Base-by-base conservation (phyloP, 2,113 vertebrate species). In the zebrafish (Danio rerio) region DNA sequence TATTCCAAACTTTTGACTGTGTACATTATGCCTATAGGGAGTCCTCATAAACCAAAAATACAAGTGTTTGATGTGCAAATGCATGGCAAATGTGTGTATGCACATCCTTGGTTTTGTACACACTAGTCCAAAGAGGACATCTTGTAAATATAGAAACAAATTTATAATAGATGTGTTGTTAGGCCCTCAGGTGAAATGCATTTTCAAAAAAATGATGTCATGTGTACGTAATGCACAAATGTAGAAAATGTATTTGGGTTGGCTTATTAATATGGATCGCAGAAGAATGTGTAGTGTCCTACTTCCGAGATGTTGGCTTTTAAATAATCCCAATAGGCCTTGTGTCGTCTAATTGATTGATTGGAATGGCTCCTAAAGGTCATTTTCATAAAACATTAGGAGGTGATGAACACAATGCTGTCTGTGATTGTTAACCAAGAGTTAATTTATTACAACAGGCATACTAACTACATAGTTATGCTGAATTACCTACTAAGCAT, bases 281-380 rank as follows among this genome's bases (percentile, higher is more conserved):
- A 89, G 87, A 86, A 89, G 90, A 89, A 91, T 94, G 92, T 92
- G 93, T 92, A 88, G 92, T 92, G 94, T 80, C 93, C 94, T 94
- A 94, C 92, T 94, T 94, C 92, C 85, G 68, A 87, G 90, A 91
- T 90, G 85, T 90, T 89, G 88, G 89, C 82, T 90, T 93, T 91
- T 93, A 94, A 94, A 94, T 92, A 94, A 93, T 93, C 94, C 93
- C 93, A 91, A 90, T 90, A 90, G 93, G 88, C 91, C 84, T 81
- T 86, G 85, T 89, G 87, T 87, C 80, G 87, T 55, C 81, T 87
- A 90, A 88, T 87, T 93, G 92, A 94, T 93, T 93, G 93, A 94
- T 94, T 89, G 90, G 91, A 92, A 75, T 84, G 80, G 87, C 89
- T 90, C 90, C 89, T 92, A 94, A 94, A 94, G 94, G 94, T 94